A percentile compares a stretch with the other conserved stretches of the same genome.
phyloP scores from a whole-genome alignment of 92 coral and sea anemone genomes.

The Isaurus tuberculatus region DNA sequence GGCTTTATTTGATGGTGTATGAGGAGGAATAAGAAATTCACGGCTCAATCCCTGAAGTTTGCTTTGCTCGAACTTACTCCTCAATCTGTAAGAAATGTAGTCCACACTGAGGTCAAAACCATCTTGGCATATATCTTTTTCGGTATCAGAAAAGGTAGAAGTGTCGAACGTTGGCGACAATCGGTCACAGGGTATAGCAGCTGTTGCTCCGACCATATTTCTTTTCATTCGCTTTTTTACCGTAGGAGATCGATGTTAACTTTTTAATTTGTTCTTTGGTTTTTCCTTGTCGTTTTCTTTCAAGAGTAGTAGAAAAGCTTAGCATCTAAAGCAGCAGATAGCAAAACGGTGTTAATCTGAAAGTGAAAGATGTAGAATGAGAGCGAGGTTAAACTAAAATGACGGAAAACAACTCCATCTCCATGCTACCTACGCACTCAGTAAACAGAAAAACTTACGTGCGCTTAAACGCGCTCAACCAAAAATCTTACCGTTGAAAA shows the following conservation, averaged over 20 bases:
- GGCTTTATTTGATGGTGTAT: conserved; percentile 78
- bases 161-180: conserved; percentile 78
- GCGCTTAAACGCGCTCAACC: not conserved
- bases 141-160: conserved; percentile 74
- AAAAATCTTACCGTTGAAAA: conserved; percentile 33
- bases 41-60: conserved; percentile 89
- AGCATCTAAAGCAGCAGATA: conserved; percentile 40
- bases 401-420: conserved; percentile 40
- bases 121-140: conserved; percentile 69
- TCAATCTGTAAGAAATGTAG: conserved; percentile 91
- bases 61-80: conserved; percentile 93
- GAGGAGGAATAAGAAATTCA: conserved; percentile 92
- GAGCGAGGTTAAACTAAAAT: conserved; percentile 30
- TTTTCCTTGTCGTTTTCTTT: conserved; percentile 28
- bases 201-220: conserved; percentile 97
- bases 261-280: conserved; percentile 35
- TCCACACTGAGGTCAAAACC: conserved; percentile 70
- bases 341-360: conserved; percentile 36
- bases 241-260: conserved; percentile 41
- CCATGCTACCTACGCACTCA: conserved; percentile 45
- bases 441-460: conserved; percentile 43
- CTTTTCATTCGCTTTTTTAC: conserved; percentile 41
- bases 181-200: conserved; percentile 84
- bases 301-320: conserved; percentile 31
- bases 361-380: conserved; percentile 25